A percentile compares a stretch with the other conserved stretches of the same genome.
Conservation (phyloP, 1,140 invertebrate genomes). For the Camponotus vicinus region DNA sequence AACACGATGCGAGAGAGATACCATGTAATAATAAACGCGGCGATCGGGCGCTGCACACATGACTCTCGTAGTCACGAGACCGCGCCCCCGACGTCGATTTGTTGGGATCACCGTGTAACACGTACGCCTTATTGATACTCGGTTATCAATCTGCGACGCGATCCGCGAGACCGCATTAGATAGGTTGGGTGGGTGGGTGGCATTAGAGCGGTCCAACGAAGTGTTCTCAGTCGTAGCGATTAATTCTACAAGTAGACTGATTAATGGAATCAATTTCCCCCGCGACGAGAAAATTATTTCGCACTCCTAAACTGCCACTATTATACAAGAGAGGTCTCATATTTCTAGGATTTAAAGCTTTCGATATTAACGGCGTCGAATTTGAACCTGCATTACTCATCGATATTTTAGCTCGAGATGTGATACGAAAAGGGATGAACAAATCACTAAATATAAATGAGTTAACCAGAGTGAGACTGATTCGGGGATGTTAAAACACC, state of each 20-base stretch:
- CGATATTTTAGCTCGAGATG: not conserved
- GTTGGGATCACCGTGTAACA: conserved; percentile 54
- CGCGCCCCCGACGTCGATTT: conserved; percentile 63
- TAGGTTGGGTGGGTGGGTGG: not conserved
- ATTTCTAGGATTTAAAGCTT: not conserved
- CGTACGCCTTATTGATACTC: conserved; percentile 51
- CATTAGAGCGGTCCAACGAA: too few species aligned
- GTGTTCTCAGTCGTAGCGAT: not conserved
- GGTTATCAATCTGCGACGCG: conserved; percentile 53
- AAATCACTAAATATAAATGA: not conserved
- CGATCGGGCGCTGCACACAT: conserved; percentile 61
- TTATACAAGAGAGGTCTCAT: not conserved
- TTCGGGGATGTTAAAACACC: not conserved
- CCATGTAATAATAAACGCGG: conserved; percentile 71
- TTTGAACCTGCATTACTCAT: not conserved
- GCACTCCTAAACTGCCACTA: not conserved
- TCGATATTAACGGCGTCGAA: not conserved
- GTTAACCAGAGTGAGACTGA: not conserved
- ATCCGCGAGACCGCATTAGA: conserved; percentile 41
- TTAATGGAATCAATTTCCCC: conserved; percentile 39
- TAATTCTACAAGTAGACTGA: conserved; percentile 6
- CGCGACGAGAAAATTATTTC: conserved; percentile 5
- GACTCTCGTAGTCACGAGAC: conserved; percentile 69
- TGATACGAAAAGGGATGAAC: not conserved
- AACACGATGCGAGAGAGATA: conserved; percentile 67